Conservation (phyloP, 2,113 vertebrate species). For the Ptilorrhoa leucosticta region DNA sequence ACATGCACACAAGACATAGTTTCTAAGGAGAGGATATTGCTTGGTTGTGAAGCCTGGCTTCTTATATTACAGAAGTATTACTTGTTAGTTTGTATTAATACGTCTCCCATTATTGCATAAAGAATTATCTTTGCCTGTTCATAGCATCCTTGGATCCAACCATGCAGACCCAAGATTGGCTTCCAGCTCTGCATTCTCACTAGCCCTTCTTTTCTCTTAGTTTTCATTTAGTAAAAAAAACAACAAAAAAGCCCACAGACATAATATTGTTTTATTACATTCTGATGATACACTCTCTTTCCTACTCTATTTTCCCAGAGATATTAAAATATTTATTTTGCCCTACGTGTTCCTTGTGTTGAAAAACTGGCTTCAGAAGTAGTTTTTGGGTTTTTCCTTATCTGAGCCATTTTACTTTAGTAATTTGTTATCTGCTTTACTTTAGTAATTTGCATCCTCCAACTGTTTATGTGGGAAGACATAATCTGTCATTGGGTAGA, state of each 20-base stretch:
- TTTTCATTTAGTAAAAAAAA: neutral
- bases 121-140: neutral
- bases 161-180: neutral
- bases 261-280: neutral
- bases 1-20: neutral
- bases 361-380: neutral
- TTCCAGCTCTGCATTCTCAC: neutral
- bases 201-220: neutral
- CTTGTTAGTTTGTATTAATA: neutral
- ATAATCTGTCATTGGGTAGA: neutral
- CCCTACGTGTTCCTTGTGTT: neutral
- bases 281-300: neutral
- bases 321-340: neutral
- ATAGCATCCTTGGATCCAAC: neutral
- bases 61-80: neutral
- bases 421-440: neutral
- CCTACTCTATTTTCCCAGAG: neutral
- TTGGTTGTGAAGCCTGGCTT: neutral
- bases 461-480: neutral
- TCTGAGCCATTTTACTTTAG: neutral
- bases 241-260: neutral
- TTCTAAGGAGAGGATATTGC: neutral
- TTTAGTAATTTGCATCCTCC: neutral
- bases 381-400: neutral
- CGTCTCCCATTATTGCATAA: neutral